A percentile compares a stretch with the other conserved stretches of the same genome.
Evolutionary conservation across 2,797 vertebrate genomes (phyloP).

Genomic region (Anguilla obscura): DNA sequence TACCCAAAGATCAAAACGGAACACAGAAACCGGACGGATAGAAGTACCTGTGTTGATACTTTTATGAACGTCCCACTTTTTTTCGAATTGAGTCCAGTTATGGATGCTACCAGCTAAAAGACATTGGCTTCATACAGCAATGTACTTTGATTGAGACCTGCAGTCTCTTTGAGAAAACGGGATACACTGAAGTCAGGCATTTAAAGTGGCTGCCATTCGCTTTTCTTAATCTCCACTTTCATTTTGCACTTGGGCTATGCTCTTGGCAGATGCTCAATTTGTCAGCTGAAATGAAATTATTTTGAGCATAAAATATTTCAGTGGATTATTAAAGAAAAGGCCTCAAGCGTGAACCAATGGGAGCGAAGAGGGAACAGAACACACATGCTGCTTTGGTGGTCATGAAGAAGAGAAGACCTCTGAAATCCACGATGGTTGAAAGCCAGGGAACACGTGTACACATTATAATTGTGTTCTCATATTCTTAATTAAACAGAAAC

Average conservation of each 20-base stretch:
- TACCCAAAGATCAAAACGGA: constrained; percentile 1
- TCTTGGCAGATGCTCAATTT: constrained; percentile 51
- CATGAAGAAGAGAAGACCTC: not conserved
- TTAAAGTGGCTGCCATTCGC: constrained; percentile 55
- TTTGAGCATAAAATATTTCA: not conserved
- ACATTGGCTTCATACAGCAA: constrained; percentile 55
- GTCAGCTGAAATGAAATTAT: constrained; percentile 53
- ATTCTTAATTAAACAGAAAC: not conserved
- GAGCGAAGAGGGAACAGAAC: not conserved
- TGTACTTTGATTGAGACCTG: constrained; percentile 58
- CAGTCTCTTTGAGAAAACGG: constrained; percentile 57
- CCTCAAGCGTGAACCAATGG: not conserved
- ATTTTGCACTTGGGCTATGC: constrained; percentile 44
- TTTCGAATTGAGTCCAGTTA: constrained; percentile 61
- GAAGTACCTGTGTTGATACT: not conserved
- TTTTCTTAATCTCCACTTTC: not conserved
- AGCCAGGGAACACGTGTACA: not conserved
- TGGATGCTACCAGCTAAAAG: constrained; percentile 51
- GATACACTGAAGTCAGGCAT: constrained; percentile 54
- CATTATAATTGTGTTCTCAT: not conserved
- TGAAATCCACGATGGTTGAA: not conserved
- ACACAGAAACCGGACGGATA: not conserved
- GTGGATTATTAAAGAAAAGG: not conserved
- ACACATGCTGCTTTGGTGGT: not conserved
- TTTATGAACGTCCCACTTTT: constrained; percentile 18